A percentile compares a stretch with the other conserved stretches of the same genome.
phyloP scores from a whole-genome alignment of 1,140 invertebrate species.

The Heliconius hewitsoni region DNA sequence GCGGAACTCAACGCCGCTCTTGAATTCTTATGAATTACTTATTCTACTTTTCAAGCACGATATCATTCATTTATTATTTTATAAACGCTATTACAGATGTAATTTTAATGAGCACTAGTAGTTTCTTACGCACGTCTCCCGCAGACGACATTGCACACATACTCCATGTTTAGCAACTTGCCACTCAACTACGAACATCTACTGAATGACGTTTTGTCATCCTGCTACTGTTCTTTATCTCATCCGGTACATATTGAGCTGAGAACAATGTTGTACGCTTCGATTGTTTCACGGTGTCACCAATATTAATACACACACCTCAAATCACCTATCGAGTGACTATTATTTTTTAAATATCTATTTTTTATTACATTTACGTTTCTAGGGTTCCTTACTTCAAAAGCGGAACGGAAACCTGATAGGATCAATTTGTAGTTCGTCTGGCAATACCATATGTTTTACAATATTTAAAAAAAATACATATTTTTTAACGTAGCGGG shows the following conservation, averaged over 20 bases:
- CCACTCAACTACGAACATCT: constrained; percentile 14
- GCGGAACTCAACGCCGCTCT: no score
- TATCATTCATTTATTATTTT: not conserved
- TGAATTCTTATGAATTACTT: not conserved
- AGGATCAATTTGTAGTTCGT: no score
- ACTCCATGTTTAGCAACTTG: constrained; percentile 24
- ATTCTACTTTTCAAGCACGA: not conserved
- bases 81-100: not conserved
- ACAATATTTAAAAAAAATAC: no score
- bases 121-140: not conserved
- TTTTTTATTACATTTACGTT: no score
- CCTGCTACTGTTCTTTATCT: constrained; percentile 12
- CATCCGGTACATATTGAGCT: constrained; percentile 6
- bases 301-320: no score
- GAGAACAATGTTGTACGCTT: not conserved
- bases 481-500: no score
- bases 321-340: no score
- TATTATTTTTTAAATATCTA: no score
- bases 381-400: no score
- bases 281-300: no score
- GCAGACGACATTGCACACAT: constrained; percentile 22
- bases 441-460: no score
- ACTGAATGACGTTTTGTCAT: constrained; percentile 19
- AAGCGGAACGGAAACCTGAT: no score
- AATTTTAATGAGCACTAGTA: constrained; percentile 13